Base-by-base conservation (phyloP, 2,797 vertebrate genomes). In the Pantherophis vulpinus region DNA sequence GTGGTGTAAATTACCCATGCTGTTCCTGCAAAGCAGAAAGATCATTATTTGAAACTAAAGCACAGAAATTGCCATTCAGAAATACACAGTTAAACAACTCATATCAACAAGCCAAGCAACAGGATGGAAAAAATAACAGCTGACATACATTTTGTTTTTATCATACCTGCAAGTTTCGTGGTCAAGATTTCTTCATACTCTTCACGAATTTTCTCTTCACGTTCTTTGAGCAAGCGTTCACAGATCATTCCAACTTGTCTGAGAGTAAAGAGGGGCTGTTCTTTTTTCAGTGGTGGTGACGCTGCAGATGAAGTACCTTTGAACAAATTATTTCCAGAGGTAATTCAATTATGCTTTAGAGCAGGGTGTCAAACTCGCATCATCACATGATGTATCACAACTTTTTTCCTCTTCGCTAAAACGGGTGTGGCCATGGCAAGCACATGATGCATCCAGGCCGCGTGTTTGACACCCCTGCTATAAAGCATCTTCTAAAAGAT, bases 241-340 rank as follows among this genome's bases (percentile, higher is more conserved):
- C 99, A 99, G 95, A 99, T 99, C 98, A 99, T 99, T 95, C 99
- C 99, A 93, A 99, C 99, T 97, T 99, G 99, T 96, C 98, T 97
- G 95, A 99, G 98, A 96, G 99, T 99, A 97, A 99, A 99, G 92
- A 99, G 97, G 51, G 99, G 99, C 98, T 99, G 99, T 97, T 99
- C 99, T 98, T 98, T 99, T 98, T 98, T 98, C 97, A 98, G 97
- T 94, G 99, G 99, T 94, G 99, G 99, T 56, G 98, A 97, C 92
- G 98, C 97, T 95, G 98, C 98, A 70, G 98, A 98, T 94, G 98
- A 98, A 92, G 98, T 98, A 95, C 98, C 98, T 98, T 91, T 88
- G 37, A 94, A 94, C 12, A 96, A 96, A 94, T n/a, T 58, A 96
- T 94, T 93, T 55, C 51, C 8, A 56, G 37, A 95, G 6, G 95